Evolutionary conservation across 2,797 vertebrate species (phyloP).

Genomic region (Paramormyrops hopkinsi): DNA sequence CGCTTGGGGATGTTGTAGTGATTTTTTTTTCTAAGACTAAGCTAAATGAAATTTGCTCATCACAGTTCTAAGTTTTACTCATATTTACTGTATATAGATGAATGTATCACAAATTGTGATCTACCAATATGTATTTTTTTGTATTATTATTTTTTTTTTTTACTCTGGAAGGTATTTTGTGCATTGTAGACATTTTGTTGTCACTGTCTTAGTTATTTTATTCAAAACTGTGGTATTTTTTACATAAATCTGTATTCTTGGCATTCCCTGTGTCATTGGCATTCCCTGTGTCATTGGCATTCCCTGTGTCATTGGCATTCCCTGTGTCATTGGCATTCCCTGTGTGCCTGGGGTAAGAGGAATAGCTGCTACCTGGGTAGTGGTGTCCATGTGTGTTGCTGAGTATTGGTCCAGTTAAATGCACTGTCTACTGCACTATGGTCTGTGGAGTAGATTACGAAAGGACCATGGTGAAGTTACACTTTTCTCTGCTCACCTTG

Average conservation of each 20-base stretch:
- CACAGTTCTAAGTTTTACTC: not conserved
- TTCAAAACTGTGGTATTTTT: not conserved
- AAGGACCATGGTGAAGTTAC: not conserved
- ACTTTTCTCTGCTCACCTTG: not conserved
- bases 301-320: not conserved
- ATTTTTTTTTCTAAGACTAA: not conserved
- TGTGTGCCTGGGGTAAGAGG: not conserved
- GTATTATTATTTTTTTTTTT: not conserved
- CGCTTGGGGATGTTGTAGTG: not conserved
- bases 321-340: not conserved
- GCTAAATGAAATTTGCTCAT: not conserved
- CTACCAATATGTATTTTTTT: not conserved
- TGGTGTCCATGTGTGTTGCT: not conserved
- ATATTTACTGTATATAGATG: not conserved
- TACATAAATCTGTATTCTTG: not conserved
- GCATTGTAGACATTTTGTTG: not conserved
- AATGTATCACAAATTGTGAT: not conserved
- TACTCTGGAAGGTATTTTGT: not conserved
- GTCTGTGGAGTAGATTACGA: not conserved
- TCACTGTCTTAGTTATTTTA: not conserved
- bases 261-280: not conserved
- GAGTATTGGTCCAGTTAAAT: not conserved
- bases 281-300: not conserved
- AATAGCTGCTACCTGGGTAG: not conserved
- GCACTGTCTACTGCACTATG: not conserved